A percentile compares a stretch with the other conserved stretches of the same genome.
These are phyloP conservation scores for Gymnocypris eckloni DNA, from an alignment of 2,797 vertebrate genomes.

Conservation along the genomic window DNA sequence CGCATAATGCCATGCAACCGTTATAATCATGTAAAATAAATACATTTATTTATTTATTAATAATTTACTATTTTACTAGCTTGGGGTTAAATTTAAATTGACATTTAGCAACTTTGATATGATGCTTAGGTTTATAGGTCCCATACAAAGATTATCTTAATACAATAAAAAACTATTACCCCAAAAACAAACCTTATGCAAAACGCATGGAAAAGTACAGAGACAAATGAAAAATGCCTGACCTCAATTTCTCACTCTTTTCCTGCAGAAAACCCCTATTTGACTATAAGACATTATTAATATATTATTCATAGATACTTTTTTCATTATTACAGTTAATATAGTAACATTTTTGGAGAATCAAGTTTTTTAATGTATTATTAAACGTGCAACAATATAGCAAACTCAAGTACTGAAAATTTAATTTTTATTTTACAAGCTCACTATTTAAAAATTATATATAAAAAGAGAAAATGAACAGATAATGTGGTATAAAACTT, in stretches of 20 bases:
- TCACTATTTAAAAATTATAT: neutral
- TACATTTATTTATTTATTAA: too few relatives aligned
- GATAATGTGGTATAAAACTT: neutral
- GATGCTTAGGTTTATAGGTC: neutral
- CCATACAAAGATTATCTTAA: neutral
- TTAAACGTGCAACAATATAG: neutral
- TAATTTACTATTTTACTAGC: too few relatives aligned
- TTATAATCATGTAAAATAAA: too few relatives aligned
- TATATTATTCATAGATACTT: too few relatives aligned
- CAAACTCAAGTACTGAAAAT: neutral
- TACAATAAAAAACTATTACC: neutral
- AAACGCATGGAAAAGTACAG: neutral
- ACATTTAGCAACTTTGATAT: neutral
- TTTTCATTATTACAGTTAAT: too few relatives aligned
- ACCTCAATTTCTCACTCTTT: neutral
- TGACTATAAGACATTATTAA: neutral
- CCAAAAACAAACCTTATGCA: conserved; percentile 17
- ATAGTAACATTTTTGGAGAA: neutral
- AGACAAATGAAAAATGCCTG: neutral
- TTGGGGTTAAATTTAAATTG: too few relatives aligned
- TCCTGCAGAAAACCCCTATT: neutral
- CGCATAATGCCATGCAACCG: neutral
- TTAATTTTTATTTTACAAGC: neutral
- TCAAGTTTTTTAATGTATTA: too few relatives aligned
- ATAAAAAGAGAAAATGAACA: neutral